Base-by-base conservation (phyloP, 2,888 invertebrate genomes). In the Melitaea athalia region DNA sequence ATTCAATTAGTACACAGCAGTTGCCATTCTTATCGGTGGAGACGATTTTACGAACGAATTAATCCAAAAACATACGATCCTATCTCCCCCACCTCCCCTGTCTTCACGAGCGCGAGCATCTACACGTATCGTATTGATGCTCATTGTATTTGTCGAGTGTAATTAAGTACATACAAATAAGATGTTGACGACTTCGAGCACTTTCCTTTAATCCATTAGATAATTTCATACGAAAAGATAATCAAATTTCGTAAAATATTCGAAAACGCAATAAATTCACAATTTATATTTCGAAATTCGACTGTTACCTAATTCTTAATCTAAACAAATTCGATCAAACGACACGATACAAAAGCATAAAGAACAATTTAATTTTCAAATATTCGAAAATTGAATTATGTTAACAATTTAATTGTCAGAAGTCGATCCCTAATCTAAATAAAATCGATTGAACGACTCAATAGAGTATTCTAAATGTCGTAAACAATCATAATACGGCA, bases 1-100 rank as follows among this genome's bases (percentile, higher is more conserved):
- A 91, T 92, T 92, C 91, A 92, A 92, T 92, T 92, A 92, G 91
- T 89, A 91, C 86, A 88, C 87, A 89, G 87, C 88, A 85, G 84
- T 91, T 88, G 88, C 91, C 87, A 91, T 92, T 92, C 92, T 92
- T 92, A 92, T 92, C 91, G 88, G 84, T 79, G 85, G 88, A 88
- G 91, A 91, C 92, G 92, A 92, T 92, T 92, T 92, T 89, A 91
- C 92, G 92, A 92, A 90, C 91, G 92, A 92, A 92, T 92, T 91
- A 91, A 91, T 92, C 89, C 90, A 89, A 91, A 92, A 92, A 91
- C 92, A 92, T 91, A 92, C 91, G 92, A 91, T 89, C 82, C 84
- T 88, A 90, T 90, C 90, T 89, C 87, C 91, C 88, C 85, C 83
- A 79, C 76, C 79, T 85, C 81, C 83, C 84, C 47, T 49, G 76